These are phyloP conservation scores for Diprion similis DNA, from an alignment of 1,140 invertebrate species.

Conservation along the genomic window DNA sequence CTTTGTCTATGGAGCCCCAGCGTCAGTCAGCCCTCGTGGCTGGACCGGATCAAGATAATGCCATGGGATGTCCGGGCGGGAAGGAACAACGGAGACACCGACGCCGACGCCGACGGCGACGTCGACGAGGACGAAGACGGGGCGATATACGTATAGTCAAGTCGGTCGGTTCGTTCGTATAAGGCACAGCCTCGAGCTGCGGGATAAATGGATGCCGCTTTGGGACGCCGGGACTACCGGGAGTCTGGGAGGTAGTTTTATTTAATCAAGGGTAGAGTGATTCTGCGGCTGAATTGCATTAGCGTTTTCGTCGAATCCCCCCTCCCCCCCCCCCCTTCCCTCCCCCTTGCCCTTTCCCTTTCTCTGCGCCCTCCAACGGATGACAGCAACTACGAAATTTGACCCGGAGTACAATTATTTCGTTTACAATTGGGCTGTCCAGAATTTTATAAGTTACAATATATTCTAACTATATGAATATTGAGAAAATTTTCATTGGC, in stretches of 20 bases:
- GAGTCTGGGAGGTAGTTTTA: constrained; percentile 1
- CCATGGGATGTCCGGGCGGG: neutral
- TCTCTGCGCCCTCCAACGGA: no score
- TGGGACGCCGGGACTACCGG: neutral
- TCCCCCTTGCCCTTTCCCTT: neutral
- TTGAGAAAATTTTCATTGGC: no score
- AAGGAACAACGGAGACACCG: neutral
- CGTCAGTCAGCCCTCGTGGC: neutral
- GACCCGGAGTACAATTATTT: no score
- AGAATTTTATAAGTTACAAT: no score
- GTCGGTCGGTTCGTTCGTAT: no score
- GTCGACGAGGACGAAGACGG: neutral
- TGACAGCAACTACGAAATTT: no score
- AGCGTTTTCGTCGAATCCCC: neutral
- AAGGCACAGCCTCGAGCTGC: neutral
- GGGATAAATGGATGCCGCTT: constrained; percentile 2
- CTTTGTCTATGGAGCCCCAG: neutral
- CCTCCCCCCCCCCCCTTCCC: no score
- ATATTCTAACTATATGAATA: no score
- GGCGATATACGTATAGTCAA: neutral
- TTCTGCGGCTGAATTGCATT: constrained; percentile 5
- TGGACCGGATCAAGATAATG: constrained; percentile 5
- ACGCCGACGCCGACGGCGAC: neutral
- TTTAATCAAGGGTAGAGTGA: constrained; percentile 2
- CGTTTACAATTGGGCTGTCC: no score